These are phyloP conservation scores for Phoenicopterus ruber DNA, from an alignment of 2,113 vertebrate species.

Conservation along the genomic window DNA sequence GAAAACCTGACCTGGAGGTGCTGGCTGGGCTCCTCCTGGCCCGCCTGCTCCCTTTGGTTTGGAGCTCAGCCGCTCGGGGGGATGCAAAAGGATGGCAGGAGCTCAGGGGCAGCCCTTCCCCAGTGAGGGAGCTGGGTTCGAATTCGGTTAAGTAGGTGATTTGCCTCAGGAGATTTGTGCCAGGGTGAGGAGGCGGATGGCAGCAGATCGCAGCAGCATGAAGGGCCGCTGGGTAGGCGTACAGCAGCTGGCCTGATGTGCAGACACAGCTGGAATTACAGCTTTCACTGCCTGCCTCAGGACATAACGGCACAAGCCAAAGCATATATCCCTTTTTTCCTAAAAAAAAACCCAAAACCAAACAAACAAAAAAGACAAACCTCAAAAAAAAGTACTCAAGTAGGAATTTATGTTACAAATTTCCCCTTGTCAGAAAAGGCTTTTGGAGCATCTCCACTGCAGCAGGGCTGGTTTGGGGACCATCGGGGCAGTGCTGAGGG, in stretches of 20 bases:
- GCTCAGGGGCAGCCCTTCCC: background rate
- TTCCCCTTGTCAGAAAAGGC: background rate
- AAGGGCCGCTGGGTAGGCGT: accelerated
- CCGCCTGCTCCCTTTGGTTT: background rate
- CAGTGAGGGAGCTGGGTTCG: background rate
- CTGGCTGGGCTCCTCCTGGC: background rate
- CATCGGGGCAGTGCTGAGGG: accelerated
- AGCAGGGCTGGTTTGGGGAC: background rate
- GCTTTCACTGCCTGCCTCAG: background rate
- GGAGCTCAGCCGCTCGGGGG: background rate
- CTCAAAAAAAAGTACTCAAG: background rate
- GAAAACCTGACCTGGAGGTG: background rate
- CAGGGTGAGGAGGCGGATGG: background rate
- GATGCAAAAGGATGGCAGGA: background rate
- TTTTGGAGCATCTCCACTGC: background rate
- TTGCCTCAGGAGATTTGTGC: background rate
- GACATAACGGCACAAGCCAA: background rate
- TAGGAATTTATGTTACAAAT: background rate
- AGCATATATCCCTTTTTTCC: background rate
- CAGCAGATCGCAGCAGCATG: background rate
- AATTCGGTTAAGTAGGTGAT: background rate
- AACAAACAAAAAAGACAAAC: background rate
- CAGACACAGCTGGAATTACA: background rate
- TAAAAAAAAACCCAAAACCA: too few relatives aligned
- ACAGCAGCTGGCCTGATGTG: background rate